phyloP scores from a whole-genome alignment of 2,888 invertebrate species.

The Lasioglossum leucozonium region DNA sequence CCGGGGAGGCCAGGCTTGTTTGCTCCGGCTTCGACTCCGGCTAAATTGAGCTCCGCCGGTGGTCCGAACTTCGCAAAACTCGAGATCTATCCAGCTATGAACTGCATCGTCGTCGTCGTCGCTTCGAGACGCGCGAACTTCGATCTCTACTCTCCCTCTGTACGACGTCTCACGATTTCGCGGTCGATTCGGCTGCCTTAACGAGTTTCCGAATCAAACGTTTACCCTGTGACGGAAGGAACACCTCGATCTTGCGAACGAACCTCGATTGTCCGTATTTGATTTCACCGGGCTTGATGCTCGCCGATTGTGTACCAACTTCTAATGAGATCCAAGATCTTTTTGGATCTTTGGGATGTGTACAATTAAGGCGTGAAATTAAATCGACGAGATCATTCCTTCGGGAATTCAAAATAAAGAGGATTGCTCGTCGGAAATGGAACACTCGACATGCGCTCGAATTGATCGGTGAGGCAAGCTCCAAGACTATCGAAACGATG shows the following conservation, averaged over 20 bases:
- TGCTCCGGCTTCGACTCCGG: neutral
- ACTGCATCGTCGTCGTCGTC: neutral
- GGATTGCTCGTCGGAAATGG: too few species aligned
- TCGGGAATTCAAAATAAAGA: too few species aligned
- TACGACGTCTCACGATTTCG: neutral
- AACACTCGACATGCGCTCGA: too few species aligned
- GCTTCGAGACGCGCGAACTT: neutral
- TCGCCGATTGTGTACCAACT: neutral
- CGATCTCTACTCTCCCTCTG: neutral
- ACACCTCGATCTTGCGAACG: neutral
- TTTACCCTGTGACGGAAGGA: neutral
- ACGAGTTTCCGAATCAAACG: slow-evolving; percentile 5
- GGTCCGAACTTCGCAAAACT: neutral
- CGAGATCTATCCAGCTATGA: neutral
- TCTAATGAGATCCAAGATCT: neutral
- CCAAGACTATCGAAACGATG: neutral
- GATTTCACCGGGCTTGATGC: neutral
- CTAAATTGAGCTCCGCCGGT: neutral
- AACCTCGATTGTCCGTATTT: neutral
- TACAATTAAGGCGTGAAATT: neutral
- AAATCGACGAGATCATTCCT: neutral
- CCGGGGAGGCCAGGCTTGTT: neutral
- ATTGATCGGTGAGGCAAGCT: neutral
- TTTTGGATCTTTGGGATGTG: neutral
- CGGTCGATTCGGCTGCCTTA: neutral